Conservation (phyloP, 2,797 vertebrate genomes). For the Oreortyx pictus region DNA sequence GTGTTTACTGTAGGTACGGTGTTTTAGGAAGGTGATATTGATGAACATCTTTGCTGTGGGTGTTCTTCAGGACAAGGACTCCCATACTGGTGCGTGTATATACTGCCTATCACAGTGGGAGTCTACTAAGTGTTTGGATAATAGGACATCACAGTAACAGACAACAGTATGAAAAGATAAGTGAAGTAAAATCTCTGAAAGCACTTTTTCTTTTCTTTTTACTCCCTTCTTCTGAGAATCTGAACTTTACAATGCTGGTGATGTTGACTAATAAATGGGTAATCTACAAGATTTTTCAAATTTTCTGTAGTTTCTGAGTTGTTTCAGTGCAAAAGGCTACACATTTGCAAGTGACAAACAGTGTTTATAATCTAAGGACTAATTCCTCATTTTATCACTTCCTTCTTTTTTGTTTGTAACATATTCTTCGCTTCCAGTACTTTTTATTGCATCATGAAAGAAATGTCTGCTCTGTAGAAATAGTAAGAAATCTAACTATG, state of each 20-base stretch:
- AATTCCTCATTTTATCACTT: background rate
- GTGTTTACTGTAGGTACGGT: background rate
- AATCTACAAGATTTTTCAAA: background rate
- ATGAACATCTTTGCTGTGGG: background rate
- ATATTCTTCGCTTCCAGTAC: background rate
- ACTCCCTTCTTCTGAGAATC: background rate
- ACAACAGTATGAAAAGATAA: background rate
- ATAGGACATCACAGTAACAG: background rate
- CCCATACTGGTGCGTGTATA: background rate
- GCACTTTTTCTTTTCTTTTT: background rate
- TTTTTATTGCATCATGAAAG: conserved; percentile 20
- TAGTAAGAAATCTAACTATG: background rate
- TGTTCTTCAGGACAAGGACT: background rate
- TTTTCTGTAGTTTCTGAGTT: background rate
- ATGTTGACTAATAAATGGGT: background rate
- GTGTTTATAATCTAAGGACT: background rate
- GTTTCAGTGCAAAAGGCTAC: background rate
- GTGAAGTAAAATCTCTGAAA: background rate
- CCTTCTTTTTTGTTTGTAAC: conserved; percentile 8
- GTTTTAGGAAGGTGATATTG: background rate
- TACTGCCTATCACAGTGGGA: background rate
- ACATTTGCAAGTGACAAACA: background rate
- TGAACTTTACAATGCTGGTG: background rate
- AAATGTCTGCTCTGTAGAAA: background rate
- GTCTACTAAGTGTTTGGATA: accelerated